Conservation (phyloP, 2,113 vertebrate species). For the Rutilus rutilus region DNA sequence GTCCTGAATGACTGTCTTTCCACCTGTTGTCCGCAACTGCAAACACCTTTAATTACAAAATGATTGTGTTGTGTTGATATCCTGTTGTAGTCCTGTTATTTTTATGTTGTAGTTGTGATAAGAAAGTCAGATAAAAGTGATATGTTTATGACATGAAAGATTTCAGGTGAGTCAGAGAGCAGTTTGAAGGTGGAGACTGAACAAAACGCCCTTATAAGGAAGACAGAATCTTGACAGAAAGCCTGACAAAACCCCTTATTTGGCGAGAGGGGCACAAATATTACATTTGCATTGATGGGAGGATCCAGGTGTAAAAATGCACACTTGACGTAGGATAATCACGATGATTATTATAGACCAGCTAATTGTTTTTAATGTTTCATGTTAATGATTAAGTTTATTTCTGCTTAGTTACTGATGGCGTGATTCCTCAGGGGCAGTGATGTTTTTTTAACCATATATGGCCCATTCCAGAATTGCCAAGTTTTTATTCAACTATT, state of each 20-base stretch:
- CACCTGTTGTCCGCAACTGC: background rate
- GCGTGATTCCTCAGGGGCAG: too few relatives aligned
- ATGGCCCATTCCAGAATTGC: background rate
- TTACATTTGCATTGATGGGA: background rate
- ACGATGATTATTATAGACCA: background rate
- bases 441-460: too few relatives aligned
- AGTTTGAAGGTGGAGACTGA: constrained; percentile 37
- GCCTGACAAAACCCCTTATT: constrained; percentile 63
- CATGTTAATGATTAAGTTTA: background rate
- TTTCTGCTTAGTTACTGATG: background rate
- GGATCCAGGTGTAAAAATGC: background rate
- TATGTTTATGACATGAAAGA: background rate
- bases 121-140: background rate
- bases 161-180: constrained; percentile 56
- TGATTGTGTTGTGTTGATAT: background rate
- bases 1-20: background rate
- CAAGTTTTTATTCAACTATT: too few relatives aligned
- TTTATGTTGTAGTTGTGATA: background rate
- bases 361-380: background rate
- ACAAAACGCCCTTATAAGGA: constrained; percentile 69
- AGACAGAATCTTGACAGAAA: constrained; percentile 12
- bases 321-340: background rate
- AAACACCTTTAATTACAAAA: background rate
- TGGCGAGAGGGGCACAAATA: constrained; percentile 62
- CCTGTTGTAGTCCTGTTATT: background rate